Base-by-base conservation (phyloP, 2,888 invertebrate genomes). In the Noctua comes region DNA sequence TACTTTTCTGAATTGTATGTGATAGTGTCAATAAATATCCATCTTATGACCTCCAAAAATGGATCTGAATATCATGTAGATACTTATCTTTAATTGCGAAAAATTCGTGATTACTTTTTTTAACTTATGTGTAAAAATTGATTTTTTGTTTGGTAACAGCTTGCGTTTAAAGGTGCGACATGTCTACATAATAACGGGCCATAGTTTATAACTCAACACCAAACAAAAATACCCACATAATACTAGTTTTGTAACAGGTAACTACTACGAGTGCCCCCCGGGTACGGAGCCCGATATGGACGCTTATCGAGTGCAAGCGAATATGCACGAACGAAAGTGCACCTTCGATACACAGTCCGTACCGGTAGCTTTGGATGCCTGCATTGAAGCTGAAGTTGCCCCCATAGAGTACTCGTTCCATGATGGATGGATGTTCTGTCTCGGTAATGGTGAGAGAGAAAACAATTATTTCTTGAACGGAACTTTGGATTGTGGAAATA, bases 371-470 rank as follows among this genome's bases (percentile, higher is more conserved):
- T 90, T 96, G 2, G 97, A 97, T 79, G 95, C 97, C 0, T 97
- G 97, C 74, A 95, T 96, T 54, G 97, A 97, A 90, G 96, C 96
- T n/a, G 97, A 97, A 88, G 91, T 94, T 24, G 96, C 96, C 0
- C 96, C 96, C 0, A 95, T 96, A 77, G 97, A 97, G 82, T 97
- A 95, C 77, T 97, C 97, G 0, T 97, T 95, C 83, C 93, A 95
- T 70, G 96, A 96, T 88, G 97, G 97, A 11, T 97, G 97, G 97
- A 95, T 95, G 96, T 96, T 97, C 85, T 97, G 97, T 80, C 92
- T 97, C 24, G 97, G 97, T 1, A 95, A 94, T 82, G 97, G 96
- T 6, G 97, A 97, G 64, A 92, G 97, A 75, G 97, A 96, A 82
- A 95, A 94, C 73, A 96, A 95, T 86, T 96, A 96, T 82, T 96